Conservation (phyloP, 2,797 vertebrate species). For the Mormyrops boulengeri region DNA sequence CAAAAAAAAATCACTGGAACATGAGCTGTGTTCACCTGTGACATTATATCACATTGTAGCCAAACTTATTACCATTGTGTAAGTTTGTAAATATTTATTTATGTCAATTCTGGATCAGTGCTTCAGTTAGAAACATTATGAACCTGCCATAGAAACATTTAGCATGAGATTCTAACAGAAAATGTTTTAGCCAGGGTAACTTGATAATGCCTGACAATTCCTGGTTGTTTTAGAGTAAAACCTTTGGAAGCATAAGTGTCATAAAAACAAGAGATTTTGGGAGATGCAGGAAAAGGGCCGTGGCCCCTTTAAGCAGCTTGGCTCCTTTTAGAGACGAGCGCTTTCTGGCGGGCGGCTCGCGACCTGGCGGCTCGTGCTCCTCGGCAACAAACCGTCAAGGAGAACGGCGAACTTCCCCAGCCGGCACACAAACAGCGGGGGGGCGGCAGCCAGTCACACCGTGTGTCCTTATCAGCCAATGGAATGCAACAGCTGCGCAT, state of each 20-base stretch:
- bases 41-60: background rate
- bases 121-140: background rate
- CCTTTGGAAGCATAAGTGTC: background rate
- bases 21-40: background rate
- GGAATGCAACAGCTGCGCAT: slow-evolving; percentile 31
- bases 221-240: background rate
- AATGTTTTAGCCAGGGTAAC: background rate
- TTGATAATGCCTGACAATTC: background rate
- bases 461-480: slow-evolving; percentile 13
- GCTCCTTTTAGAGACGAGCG: slow-evolving; percentile 52
- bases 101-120: background rate
- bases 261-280: background rate
- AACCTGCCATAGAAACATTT: background rate
- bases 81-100: background rate
- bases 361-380: slow-evolving; percentile 1
- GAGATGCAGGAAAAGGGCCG: slow-evolving; percentile 22
- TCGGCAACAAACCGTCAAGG: slow-evolving; percentile 29
- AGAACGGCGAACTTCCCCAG: slow-evolving; percentile 43
- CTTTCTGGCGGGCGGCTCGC: slow-evolving; percentile 23
- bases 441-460: slow-evolving; percentile 23
- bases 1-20: background rate
- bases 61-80: background rate
- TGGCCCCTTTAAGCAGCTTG: slow-evolving; percentile 54
- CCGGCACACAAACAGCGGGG: slow-evolving; percentile 42
- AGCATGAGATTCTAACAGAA: background rate